Base-by-base conservation (phyloP, 1,140 invertebrate genomes). In the Aphis gossypii region DNA sequence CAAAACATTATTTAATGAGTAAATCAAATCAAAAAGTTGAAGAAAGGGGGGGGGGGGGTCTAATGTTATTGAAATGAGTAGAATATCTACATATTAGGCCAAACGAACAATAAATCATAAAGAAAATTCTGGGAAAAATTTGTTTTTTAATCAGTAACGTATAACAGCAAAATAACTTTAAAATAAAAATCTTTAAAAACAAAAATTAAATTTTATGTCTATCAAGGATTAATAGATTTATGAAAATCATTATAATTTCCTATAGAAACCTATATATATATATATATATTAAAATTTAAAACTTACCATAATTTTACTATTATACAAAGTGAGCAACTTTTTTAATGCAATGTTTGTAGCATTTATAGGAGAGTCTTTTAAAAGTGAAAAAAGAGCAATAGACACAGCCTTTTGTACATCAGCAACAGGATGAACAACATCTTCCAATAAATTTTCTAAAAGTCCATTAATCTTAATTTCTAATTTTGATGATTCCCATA, bases 381-480 rank as follows among this genome's bases (percentile, higher is more conserved):
- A 95, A 9, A 98, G 95, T 35, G 96, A 95, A 2, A 97, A 97
- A 56, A 99, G 95, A 0, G 98, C 97, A 94, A 96, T 95, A 1
- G 98, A 97, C 3, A 97, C 97, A 18, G 98, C 97, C 94, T 97
- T 96, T 95, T 99, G 97, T 51, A 99, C 96, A 93, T 97, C 96
- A 94, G 97, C 96, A 51, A 98, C 97, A 0, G 97, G 96, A 95
- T 98, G 97, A 94, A 97, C 96, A 41, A 98, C 96, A 95, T 99
- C 98, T 41, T 96, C 94, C 83, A 98, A 95, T 88, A 99, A 95
- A 94, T 96, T 96, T 48, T 96, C 95, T 94, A 96, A 96, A 38
- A 97, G 94, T n/a, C 95, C 94, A 41, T 96, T 95, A n/a, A 96
- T 96, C 94, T 96, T 94, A 1, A 96, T 95, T 23, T 95, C 94